Base-by-base conservation (phyloP, 2,888 invertebrate species). In the Drosophila aldrichi region DNA sequence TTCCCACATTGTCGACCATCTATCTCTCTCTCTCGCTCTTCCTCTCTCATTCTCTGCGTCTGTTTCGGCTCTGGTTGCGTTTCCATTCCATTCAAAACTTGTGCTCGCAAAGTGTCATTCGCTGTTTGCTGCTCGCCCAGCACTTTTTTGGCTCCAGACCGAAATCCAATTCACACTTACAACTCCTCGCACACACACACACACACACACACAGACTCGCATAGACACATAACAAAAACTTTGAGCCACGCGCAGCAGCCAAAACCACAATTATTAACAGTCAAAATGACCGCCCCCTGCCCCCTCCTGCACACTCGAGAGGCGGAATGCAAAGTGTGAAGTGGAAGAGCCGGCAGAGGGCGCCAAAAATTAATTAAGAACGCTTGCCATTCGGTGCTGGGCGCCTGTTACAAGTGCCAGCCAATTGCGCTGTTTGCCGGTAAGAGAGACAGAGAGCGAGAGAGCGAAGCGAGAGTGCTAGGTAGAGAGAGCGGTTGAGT, bases 331-430 rank as follows among this genome's bases (percentile, higher is more conserved):
- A 34, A 34, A 34, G 3, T 36, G 38, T 18, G 29, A 20, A 14
- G 43, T 0, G 54, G 6, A 40, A 40, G 14, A 29, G 12, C 57
- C 54, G 60, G 52, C 43, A 55, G 20, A 56, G 56, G 67, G 67
- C 73, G 76, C 69, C 63, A 74, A 85, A 88, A 88, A 81, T 89
- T 90, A 89, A 89, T 89, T 89, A 89, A 85, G 87, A 79, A 76
- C 76, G 16, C 82, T 83, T 71, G 52, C 44, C 51, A 57, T 41
- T 62, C 29, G 29, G 46, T 71, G 59, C 88, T 89, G 89, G 12
- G 69, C 79, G 80, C 89, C 89, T 90, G 87, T 54, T 88, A 62
- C 81, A 87, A 84, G 84, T 82, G 89, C 77, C 81, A 78, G 71
- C 63, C 77, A 89, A 83, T 75, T 73, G 79, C 66, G 66, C 76